Conservation (phyloP, 2,797 vertebrate species). For the Propithecus perrieri region DNA sequence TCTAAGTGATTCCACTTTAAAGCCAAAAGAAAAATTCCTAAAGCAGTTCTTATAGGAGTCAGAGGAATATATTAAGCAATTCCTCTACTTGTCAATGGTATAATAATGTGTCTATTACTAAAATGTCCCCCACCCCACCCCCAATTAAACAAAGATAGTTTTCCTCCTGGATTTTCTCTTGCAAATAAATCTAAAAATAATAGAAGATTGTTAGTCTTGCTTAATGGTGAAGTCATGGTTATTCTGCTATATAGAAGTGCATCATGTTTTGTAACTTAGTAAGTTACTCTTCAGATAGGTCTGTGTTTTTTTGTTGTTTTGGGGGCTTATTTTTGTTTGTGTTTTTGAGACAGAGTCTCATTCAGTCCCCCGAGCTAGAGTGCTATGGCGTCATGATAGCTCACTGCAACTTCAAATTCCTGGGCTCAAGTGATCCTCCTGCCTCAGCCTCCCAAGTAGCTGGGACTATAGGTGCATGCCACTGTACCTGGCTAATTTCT, state of each 20-base stretch:
- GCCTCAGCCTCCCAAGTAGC: too few species aligned
- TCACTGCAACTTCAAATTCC: too few species aligned
- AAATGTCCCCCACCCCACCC: background rate
- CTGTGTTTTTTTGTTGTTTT: background rate
- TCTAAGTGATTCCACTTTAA: background rate
- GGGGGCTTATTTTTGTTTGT: too few species aligned
- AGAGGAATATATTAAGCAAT: background rate
- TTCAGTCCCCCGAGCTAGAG: too few species aligned
- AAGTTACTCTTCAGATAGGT: conserved; percentile 55
- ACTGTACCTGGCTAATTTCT: too few species aligned
- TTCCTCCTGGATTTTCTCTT: background rate
- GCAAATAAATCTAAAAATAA: conserved; percentile 15
- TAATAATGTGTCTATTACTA: background rate
- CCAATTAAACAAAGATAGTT: background rate
- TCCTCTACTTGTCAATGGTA: background rate
- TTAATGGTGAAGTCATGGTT: conserved; percentile 37
- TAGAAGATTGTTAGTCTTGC: conserved; percentile 26
- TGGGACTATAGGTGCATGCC: too few species aligned
- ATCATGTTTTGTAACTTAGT: conserved; percentile 33
- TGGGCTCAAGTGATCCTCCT: too few species aligned
- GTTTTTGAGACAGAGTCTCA: too few species aligned
- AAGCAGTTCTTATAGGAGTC: background rate
- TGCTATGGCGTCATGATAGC: too few species aligned
- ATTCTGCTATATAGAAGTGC: conserved; percentile 12
- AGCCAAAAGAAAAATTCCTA: conserved; percentile 30